Base-by-base conservation (phyloP, 2,888 invertebrate genomes). In the Leptothorax acervorum region DNA sequence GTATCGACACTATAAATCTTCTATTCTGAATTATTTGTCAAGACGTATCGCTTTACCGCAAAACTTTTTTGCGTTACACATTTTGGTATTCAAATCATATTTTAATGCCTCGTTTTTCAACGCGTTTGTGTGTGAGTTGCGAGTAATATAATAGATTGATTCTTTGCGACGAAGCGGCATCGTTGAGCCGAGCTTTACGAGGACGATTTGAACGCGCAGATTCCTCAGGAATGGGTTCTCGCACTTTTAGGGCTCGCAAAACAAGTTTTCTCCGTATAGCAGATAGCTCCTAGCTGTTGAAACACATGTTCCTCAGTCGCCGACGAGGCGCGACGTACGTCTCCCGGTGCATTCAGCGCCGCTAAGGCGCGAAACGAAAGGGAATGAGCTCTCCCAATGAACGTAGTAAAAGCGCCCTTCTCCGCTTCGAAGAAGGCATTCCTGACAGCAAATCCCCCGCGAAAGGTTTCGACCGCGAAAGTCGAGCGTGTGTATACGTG, bases 261-360 rank as follows among this genome's bases (percentile, higher is more conserved):
- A 82, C 82, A 66, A 79, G 82, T 76, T 82, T 82, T 66, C 82
- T 48, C 28, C 28, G 55, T 78, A 78, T 39, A n/a, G n/a, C n/a
- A n/a, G n/a, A n/a, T n/a, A 23, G 23, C 23, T 23, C 23, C 23
- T 23, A 66, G 78, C 76, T 18, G 78, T 3, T 76, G 82, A 18
- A 78, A 66, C 66, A 66, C 48, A 66, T 82, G 66, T 35, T 78
- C 42, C n/a, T 42, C 11, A 9, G 53, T 15, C 35, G 57, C n/a
- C 31, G 48, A 73, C 18, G 62, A 60, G 28, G n/a, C 45, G 31
- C 28, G 18, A 23, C 62, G 28, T 73, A 48, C 23, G 48, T 76
- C 18, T 76, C 35, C 3, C 51, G 35, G 42, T 55, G 55, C 42
- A 55, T 42, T 60, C 53, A 42, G n/a, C 23, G 23, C 8, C 12